Base-by-base conservation (phyloP, 2,797 vertebrate species). In the Calcarius lapponicus region DNA sequence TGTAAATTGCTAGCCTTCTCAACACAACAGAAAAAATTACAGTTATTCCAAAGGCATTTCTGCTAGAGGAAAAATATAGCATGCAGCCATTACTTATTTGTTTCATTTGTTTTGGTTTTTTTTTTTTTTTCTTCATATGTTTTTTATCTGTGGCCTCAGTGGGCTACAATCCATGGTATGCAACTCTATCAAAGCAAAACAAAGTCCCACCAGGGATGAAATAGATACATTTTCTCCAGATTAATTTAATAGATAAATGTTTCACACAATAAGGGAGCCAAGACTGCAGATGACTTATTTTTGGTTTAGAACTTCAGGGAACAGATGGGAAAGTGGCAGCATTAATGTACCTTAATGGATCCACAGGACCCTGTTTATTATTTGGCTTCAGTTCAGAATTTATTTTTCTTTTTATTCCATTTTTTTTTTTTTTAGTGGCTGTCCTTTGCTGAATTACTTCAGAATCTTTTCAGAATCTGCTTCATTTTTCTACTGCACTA, bases 231-330 rank as follows among this genome's bases (percentile, higher is more conserved):
- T 94, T 96, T 89, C 67, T 87, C 65, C 81, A 92, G 43, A 91
- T 95, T 84, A 84, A 90, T 90, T 91, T 91, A 89, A 83, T 84
- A 95, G 95, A 57, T 85, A 32, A 56, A 78, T 67, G 51, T 97
- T 96, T 96, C 86, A 92, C 90, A 87, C 48, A 81, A 25, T 26
- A 53, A 66, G 32, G 50, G 91, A 93, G 80, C 84, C 93, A 88
- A 92, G 78, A 75, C 43, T 86, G 66, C 72, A 85, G 90, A 91
- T 91, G 84, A 97, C 71, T 95, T 79, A 32, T 3, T 96, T 96
- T 95, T 93, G 81, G 71, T 93, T 93, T 72, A 43, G 66, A 80
- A 91, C 79, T 75, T 92, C 54, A 95, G 80, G 72, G 60, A 69
- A 64, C 91, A 95, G 87, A 50, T 88, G 85, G 94, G 92, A 95